phyloP scores from a whole-genome alignment of 2,888 invertebrate genomes.

The Lagria hirta region DNA sequence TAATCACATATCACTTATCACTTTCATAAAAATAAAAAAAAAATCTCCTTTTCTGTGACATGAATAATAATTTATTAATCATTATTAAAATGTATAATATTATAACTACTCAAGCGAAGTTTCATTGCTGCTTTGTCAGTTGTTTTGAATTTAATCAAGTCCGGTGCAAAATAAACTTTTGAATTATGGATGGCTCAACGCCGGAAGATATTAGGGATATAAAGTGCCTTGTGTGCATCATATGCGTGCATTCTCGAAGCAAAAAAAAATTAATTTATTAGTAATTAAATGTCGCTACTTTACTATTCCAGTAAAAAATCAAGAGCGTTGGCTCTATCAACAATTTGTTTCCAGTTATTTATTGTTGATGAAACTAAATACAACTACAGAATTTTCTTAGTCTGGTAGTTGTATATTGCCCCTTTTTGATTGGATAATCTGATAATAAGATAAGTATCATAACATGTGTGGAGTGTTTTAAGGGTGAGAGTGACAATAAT shows the following conservation, averaged over 20 bases:
- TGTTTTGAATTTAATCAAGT: conserved; percentile 21
- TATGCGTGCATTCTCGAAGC: conserved; percentile 6
- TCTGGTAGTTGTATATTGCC: conserved; percentile 10
- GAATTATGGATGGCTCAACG: conserved; percentile 16
- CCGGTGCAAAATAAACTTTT: conserved; percentile 21
- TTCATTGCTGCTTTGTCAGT: conserved; percentile 31
- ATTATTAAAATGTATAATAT: too few species aligned
- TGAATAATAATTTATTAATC: too few species aligned
- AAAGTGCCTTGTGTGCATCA: conserved; percentile 8
- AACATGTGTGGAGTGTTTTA: conserved; percentile 50
- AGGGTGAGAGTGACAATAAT: conserved; percentile 27
- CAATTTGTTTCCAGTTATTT: too few species aligned
- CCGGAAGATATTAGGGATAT: conserved; percentile 17
- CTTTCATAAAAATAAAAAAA: too few species aligned
- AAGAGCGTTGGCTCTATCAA: background rate
- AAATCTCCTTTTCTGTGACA: too few species aligned
- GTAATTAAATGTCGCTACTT: conserved; percentile 3
- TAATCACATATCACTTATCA: conserved; percentile 17
- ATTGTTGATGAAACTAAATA: too few species aligned
- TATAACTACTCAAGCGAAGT: conserved; percentile 34
- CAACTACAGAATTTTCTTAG: too few species aligned
- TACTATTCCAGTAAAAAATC: conserved; percentile 3
- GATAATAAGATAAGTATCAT: conserved; percentile 51
- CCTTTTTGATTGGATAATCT: conserved; percentile 36
- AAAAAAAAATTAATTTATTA: background rate